A percentile compares a stretch with the other conserved stretches of the same genome.
Evolutionary conservation across 2,797 vertebrate species (phyloP).

Genomic region (Podargus strigoides): DNA sequence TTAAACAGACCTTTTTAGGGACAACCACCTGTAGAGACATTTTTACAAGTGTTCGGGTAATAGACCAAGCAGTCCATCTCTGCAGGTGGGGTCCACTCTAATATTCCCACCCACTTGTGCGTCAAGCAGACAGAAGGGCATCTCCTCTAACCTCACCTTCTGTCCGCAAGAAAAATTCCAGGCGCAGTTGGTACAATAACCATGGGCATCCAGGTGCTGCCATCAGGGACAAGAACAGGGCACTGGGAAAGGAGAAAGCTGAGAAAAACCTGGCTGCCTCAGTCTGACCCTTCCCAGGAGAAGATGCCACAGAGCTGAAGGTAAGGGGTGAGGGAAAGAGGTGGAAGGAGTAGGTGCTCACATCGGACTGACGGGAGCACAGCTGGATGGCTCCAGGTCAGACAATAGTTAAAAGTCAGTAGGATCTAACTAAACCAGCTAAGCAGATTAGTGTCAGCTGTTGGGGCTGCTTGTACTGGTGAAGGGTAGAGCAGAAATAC

Average conservation of each 20-base stretch:
- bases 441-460: background rate
- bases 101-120: background rate
- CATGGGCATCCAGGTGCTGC: background rate
- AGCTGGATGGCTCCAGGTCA: conserved; percentile 4
- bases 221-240: background rate
- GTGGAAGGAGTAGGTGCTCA: background rate
- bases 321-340: background rate
- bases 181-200: background rate
- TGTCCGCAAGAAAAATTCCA: background rate
- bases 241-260: background rate
- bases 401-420: background rate
- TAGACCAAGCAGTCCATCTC: background rate
- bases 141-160: background rate
- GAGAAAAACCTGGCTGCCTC: background rate
- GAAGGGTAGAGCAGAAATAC: background rate
- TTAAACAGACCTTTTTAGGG: background rate
- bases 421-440: background rate
- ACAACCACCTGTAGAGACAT: background rate
- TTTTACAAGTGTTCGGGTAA: background rate
- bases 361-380: accelerated
- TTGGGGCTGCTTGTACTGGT: background rate
- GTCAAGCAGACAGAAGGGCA: background rate
- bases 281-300: background rate
- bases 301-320: background rate
- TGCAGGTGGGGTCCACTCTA: background rate